Base-by-base conservation (phyloP, 2,113 vertebrate species). In the Trematomus loennbergii region DNA sequence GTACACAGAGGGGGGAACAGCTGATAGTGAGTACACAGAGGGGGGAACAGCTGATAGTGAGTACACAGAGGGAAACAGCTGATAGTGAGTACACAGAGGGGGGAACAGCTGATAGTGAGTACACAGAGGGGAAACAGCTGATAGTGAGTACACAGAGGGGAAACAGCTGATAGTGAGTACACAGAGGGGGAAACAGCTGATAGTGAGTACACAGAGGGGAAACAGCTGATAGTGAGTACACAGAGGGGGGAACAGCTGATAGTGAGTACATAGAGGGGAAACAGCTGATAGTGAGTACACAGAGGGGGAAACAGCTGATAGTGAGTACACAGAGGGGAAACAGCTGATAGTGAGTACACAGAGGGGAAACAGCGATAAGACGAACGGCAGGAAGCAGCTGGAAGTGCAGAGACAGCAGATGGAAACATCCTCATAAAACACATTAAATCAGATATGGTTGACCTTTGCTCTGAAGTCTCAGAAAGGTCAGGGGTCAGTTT, bases 341-440 rank as follows among this genome's bases (percentile, higher is more conserved):
- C 25, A 25, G 25, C 25, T 25, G 85, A 81, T 81, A 93, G 89
- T 78, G 80, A n/a, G n/a, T n/a, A n/a, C n/a, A n/a, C n/a, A n/a
- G n/a, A n/a, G n/a, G n/a, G n/a, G n/a, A 77, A n/a, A n/a, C n/a
- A n/a, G n/a, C n/a, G n/a, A n/a, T n/a, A n/a, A n/a, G n/a, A n/a
- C n/a, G n/a, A 87, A 88, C 67, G 71, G 45, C 81, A 88, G 89
- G 89, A 92, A 91, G 73, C 71, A 9, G 75, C 9, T n/a, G 60
- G 71, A 89, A 83, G 22, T 66, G 75, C 82, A 58, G 40, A 72
- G 45, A 20, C 79, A 88, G 79, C 64, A 82, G 69, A 88, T 80
- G 43, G 71, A 91, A 81, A 89, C 50, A 66, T 86, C 84, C 85
- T 79, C 65, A n/a, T 61, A 49, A 68, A 88, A 57, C 12, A 12